Evolutionary conservation across 1,140 invertebrate genomes (phyloP), one percentile per base, ranked within the genome.

Genomic region (Patella vulgata): DNA sequence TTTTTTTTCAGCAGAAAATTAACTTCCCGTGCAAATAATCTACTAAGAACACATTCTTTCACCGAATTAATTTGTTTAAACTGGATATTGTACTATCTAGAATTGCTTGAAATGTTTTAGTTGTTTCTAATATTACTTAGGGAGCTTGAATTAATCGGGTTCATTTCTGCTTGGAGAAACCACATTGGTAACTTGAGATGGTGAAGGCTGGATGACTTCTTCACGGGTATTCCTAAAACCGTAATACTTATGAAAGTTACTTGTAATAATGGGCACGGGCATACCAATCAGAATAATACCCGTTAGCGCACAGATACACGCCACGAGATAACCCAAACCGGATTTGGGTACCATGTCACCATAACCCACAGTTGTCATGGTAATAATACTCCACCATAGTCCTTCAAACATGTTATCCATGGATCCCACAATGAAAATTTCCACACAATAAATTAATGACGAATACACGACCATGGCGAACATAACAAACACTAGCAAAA

Each of bases 331-430:
- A 48, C 95, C 95, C 52, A 53, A 0, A n/a, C 19, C 52, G 1
- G 62, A 59, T n/a, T 56, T 51, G 2, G 76, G 76, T 28, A 64
- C 58, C 1, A 53, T 53, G 39, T 78, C 76, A 11, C 76, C 95
- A 80, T 97, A 98, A 25, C 95, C 95, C 25, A 97, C 95, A 0
- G 96, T 98, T 64, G 96, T 97, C 95, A 97, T 97, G 43, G 96
- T 98, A 64, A 98, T 95, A 80, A 97, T 86, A 17, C 95, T 94
- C 95, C 95, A 97, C 94, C 95, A 98, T 52, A 97, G 85, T 17
- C 94, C 94, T 52, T 94, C 85, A 11, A 95, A 95, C 87, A 97
- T 97, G 85, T 93, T 95, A 9, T 61, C 62, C 46, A 72, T 74
- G 42, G 44, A 55, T 2, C 54, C 47, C 12, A 44, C 40, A 11